These are phyloP conservation scores for Phyllotreta striolata DNA, from an alignment of 2,888 invertebrate genomes.

Conservation along the genomic window DNA sequence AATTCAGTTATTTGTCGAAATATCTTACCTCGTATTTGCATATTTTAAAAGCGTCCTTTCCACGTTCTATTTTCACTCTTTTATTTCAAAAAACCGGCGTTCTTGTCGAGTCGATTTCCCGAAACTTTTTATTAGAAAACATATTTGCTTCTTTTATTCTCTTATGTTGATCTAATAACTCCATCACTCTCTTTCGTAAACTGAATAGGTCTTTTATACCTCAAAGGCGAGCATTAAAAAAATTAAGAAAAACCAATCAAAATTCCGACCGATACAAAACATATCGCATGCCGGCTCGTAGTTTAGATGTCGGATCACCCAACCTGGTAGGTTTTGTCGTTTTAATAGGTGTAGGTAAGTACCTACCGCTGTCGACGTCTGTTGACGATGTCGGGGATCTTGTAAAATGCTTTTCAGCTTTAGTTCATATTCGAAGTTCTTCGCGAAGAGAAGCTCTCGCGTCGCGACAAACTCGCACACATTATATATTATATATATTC, in stretches of 20 bases:
- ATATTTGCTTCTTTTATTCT: no score
- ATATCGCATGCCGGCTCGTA: not conserved
- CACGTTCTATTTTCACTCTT: no score
- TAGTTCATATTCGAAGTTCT: conserved; percentile 27
- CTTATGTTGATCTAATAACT: no score
- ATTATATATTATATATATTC: not conserved
- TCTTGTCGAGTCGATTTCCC: no score
- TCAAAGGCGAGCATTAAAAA: not conserved
- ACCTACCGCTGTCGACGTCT: conserved; percentile 15
- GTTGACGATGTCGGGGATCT: conserved; percentile 13
- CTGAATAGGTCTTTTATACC: no score
- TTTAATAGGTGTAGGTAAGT: conserved; percentile 13
- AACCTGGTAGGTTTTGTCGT: not conserved
- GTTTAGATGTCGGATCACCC: not conserved
- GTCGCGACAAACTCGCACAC: not conserved
- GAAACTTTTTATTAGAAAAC: not conserved
- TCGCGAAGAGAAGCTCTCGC: not conserved
- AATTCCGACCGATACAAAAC: not conserved
- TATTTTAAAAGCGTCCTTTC: no score
- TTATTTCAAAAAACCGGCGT: no score
- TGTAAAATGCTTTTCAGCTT: conserved; percentile 15
- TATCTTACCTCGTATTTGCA: not conserved
- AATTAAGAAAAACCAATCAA: not conserved
- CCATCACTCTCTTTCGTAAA: no score
- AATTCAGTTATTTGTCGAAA: not conserved